Evolutionary conservation across 2,888 invertebrate genomes (phyloP), one percentile per base, ranked within the genome.

Genomic region (Tinea semifulvella): DNA sequence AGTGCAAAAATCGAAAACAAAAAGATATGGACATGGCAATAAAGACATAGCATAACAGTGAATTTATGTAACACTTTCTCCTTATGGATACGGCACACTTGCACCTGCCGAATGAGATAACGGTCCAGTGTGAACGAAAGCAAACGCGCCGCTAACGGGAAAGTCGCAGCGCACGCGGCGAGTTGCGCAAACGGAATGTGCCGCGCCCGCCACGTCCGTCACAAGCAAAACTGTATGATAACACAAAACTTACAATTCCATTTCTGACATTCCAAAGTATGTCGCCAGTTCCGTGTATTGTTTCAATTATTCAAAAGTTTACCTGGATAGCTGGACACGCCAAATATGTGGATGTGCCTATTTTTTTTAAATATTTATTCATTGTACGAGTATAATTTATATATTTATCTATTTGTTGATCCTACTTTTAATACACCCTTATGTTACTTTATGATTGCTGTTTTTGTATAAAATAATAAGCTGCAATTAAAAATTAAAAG

Each of bases 101-200:
- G 66, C 79, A 79, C 79, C 79, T 79, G 79, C 70, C 67, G 66
- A 76, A 77, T 75, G 73, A 72, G 70, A 69, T 79, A 76, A 75
- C 75, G 76, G 72, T 56, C 61, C 56, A 63, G 60, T 61, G 60
- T 63, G 62, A 73, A 76, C 70, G 76, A 79, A 80, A 77, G 77
- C 74, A 77, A 79, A 71, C 68, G 76, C 70, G 65, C 64, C 65
- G 58, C 58, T 64, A 63, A 58, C 63, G 75, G 68, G 76, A 79
- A 79, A 79, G 77, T 75, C 63, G 58, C 48, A 45, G 35, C 48
- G 47, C 48, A 44, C 49, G 47, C 46, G 55, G 62, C 61, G 61
- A 65, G 68, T 76, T 76, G 72, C 71, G 72, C 68, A 76, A 75
- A 71, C 65, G 52, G 54, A 49, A 49, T 49, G 49, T 46, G 47